A percentile compares a stretch with the other conserved stretches of the same genome.
Evolutionary conservation across 2,888 invertebrate species (phyloP).

Genomic region (Caenorhabditis sp.): DNA sequence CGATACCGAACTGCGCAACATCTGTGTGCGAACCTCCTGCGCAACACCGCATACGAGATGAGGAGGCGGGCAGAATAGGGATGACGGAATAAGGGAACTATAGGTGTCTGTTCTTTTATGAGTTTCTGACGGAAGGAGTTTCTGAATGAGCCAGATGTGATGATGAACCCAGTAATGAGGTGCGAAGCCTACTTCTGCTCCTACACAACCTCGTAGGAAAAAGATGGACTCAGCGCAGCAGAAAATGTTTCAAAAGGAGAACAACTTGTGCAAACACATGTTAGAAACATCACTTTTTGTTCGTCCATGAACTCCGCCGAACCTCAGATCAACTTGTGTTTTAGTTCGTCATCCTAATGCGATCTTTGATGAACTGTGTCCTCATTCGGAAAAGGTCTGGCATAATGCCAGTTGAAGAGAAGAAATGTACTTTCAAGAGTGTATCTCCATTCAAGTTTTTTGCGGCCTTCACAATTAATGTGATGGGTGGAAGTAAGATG

Average conservation of each 20-base stretch:
- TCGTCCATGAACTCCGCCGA: not conserved
- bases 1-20: constrained; percentile 53
- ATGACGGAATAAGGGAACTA: constrained; percentile 8
- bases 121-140: too few species aligned
- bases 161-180: too few species aligned
- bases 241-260: not conserved
- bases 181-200: too few species aligned
- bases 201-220: too few species aligned
- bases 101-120: not conserved
- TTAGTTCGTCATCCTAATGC: not conserved
- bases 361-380: constrained; percentile 50
- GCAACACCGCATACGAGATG: constrained; percentile 54
- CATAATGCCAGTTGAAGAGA: constrained; percentile 40
- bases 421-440: constrained; percentile 53
- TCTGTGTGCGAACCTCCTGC: constrained; percentile 40
- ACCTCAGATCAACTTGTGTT: not conserved
- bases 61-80: constrained; percentile 18
- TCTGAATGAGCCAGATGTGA: too few species aligned
- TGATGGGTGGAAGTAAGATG: constrained; percentile 27
- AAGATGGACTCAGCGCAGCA: too few species aligned
- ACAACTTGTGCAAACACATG: constrained; percentile 6
- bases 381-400: constrained; percentile 21
- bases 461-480: constrained; percentile 47
- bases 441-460: constrained; percentile 48
- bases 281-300: not conserved